Percentiles rank a stretch among this genome's conserved stretches.
phyloP scores from a whole-genome alignment of 2,797 vertebrate genomes.

The Fundulus diaphanus region DNA sequence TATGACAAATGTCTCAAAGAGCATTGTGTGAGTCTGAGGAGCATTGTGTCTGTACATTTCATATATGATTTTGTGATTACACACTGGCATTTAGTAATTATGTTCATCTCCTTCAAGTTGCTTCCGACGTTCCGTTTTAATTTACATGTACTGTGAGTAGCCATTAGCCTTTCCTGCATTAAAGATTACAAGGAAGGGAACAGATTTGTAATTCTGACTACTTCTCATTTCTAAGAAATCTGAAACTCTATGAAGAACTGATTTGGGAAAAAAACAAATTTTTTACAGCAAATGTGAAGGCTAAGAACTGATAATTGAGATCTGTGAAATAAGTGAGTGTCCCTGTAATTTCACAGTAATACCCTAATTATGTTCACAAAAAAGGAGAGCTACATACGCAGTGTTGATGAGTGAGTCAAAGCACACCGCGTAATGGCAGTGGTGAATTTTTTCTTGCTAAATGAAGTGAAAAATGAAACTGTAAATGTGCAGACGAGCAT shows the following conservation, averaged over 20 bases:
- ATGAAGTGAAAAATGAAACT: conserved; percentile 29
- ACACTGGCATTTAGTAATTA: conserved; percentile 42
- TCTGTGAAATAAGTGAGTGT: conserved; percentile 35
- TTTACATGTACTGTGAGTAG: conserved; percentile 30
- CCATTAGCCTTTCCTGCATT: conserved; percentile 20
- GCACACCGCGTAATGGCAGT: conserved; percentile 24
- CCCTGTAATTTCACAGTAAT: conserved; percentile 16
- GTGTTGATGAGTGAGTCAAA: conserved; percentile 33
- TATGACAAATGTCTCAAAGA: conserved; percentile 56
- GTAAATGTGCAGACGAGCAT: conserved; percentile 20
- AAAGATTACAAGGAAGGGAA: conserved; percentile 13
- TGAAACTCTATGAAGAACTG: conserved; percentile 29
- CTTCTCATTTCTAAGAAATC: conserved; percentile 33
- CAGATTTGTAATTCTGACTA: conserved; percentile 31
- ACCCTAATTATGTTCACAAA: conserved; percentile 44
- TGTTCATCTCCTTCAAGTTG: conserved; percentile 26
- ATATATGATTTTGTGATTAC: conserved; percentile 40
- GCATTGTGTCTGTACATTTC: conserved; percentile 7
- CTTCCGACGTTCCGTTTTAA: conserved; percentile 27
- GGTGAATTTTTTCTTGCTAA: conserved; percentile 41
- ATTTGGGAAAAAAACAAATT: background rate
- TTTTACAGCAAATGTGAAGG: conserved; percentile 28
- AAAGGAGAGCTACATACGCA: conserved; percentile 29
- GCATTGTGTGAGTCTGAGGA: conserved; percentile 3
- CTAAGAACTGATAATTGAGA: conserved; percentile 17